These are phyloP conservation scores for Sympetrum striolatum DNA, from an alignment of 2,888 invertebrate species.

Conservation along the genomic window DNA sequence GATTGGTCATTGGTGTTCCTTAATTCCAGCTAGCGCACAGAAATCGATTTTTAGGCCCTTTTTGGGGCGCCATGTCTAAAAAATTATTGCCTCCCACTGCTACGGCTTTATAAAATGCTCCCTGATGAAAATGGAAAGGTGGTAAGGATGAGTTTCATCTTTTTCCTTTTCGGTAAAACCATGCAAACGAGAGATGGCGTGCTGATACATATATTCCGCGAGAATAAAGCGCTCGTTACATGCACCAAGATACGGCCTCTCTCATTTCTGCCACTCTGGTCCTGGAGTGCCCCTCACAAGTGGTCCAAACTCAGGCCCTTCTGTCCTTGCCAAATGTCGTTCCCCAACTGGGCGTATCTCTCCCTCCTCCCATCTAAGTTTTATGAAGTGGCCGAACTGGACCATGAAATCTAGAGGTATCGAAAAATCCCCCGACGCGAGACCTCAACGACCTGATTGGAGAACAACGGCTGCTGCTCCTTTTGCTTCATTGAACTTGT, in stretches of 20 bases:
- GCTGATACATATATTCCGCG: not conserved
- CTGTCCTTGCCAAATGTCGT: not conserved
- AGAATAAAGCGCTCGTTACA: not conserved
- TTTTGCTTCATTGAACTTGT: not conserved
- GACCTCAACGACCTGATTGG: not conserved
- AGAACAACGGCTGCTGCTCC: not conserved
- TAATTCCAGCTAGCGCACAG: too few relatives aligned
- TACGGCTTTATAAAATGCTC: too few relatives aligned
- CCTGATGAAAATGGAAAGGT: too few relatives aligned
- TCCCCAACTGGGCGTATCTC: too few relatives aligned
- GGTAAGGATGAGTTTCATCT: not conserved
- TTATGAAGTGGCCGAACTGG: not conserved
- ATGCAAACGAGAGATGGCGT: not conserved
- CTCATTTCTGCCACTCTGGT: not conserved
- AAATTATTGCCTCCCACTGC: too few relatives aligned
- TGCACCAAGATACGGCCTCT: not conserved
- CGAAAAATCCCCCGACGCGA: not conserved
- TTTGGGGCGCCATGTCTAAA: too few relatives aligned
- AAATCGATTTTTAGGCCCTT: too few relatives aligned
- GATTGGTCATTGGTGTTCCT: too few relatives aligned
- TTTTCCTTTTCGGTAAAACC: not conserved
- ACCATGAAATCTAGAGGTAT: not conserved
- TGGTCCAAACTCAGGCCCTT: not conserved
- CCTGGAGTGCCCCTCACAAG: not conserved
- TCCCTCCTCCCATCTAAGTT: not conserved